Percentiles rank a stretch among this genome's conserved stretches.
Conservation (phyloP, 2,113 vertebrate genomes). For the Ahaetulla prasina region DNA sequence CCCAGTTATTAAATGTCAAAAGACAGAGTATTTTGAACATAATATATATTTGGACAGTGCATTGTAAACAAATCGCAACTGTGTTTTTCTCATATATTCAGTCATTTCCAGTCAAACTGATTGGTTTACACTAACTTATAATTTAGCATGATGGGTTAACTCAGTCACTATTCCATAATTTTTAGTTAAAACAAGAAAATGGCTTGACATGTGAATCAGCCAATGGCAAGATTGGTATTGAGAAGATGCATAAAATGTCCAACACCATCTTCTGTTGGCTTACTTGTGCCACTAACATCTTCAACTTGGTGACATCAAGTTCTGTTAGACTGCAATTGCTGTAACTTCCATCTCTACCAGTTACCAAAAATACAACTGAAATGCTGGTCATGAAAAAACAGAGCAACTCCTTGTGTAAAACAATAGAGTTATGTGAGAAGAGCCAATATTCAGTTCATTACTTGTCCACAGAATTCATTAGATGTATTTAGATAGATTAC, state of each 20-base stretch:
- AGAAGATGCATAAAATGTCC: slow-evolving; percentile 48
- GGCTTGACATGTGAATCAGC: neutral
- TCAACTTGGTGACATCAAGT: neutral
- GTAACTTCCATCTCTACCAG: neutral
- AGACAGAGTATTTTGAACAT: neutral
- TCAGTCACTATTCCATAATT: neutral
- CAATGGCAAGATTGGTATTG: slow-evolving; percentile 6
- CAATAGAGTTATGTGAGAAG: neutral
- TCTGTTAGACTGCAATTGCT: neutral
- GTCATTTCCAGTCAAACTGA: neutral
- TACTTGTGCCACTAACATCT: neutral
- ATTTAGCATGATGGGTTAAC: neutral
- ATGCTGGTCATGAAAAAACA: neutral
- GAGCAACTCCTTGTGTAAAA: neutral
- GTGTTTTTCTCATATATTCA: neutral
- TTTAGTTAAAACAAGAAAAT: neutral
- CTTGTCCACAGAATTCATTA: neutral
- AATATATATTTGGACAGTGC: neutral
- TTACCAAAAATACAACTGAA: neutral
- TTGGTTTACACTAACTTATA: neutral
- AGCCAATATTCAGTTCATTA: neutral
- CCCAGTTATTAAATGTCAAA: neutral
- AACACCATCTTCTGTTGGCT: neutral
- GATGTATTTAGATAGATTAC: neutral
- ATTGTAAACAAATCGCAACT: neutral